These are phyloP conservation scores for Drosophila biarmipes DNA, from an alignment of 1,140 invertebrate species.

Conservation along the genomic window DNA sequence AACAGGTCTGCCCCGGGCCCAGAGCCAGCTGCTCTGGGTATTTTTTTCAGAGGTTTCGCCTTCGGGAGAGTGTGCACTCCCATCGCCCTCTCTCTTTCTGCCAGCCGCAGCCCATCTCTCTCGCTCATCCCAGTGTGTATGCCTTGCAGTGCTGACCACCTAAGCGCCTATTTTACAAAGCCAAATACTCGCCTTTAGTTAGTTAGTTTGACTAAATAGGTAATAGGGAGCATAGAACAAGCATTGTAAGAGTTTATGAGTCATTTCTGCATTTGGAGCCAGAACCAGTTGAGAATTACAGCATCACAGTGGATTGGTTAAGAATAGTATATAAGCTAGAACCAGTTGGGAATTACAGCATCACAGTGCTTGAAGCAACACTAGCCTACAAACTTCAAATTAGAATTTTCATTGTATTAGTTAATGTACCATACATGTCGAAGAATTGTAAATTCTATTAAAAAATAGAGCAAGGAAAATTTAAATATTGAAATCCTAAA, in stretches of 20 bases:
- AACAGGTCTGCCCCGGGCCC: slow-evolving; percentile 67
- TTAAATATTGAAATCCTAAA: too few relatives aligned
- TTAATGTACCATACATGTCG: too few relatives aligned
- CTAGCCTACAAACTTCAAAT: too few relatives aligned
- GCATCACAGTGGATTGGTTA: not conserved
- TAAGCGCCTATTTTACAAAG: not conserved
- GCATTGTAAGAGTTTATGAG: not conserved
- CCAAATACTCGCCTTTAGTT: not conserved
- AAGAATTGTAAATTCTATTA: too few relatives aligned
- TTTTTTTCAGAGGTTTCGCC: slow-evolving; percentile 24
- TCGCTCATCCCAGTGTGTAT: slow-evolving; percentile 49
- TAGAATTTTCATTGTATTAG: too few relatives aligned
- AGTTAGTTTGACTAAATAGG: not conserved
- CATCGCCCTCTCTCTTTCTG: slow-evolving; percentile 26
- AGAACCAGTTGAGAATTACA: slow-evolving; percentile 1
- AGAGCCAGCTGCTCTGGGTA: slow-evolving; percentile 8
- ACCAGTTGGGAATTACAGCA: slow-evolving; percentile 2
- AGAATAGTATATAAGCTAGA: too few relatives aligned
- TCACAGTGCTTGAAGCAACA: not conserved
- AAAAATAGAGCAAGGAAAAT: too few relatives aligned
- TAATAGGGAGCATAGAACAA: not conserved
- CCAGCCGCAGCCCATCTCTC: slow-evolving; percentile 8
- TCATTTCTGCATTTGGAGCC: not conserved
- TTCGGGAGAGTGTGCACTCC: slow-evolving; percentile 43
- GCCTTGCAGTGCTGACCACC: slow-evolving; percentile 43